Percentiles rank a stretch among this genome's conserved stretches.
Conservation (phyloP, 2,888 invertebrate genomes). For the Cantharis flavilabris region DNA sequence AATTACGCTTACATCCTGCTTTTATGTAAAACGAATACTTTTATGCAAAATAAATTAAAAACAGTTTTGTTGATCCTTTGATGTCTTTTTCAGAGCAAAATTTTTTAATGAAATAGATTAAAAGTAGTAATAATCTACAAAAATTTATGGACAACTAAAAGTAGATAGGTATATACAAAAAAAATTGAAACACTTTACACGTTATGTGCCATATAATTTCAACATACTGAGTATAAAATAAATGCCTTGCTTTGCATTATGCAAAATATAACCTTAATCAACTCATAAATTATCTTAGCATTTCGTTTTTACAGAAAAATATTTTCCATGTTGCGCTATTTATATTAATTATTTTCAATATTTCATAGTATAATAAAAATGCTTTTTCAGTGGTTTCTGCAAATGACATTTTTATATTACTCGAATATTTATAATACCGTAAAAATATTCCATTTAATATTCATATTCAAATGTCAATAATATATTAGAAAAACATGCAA, state of each 20-base stretch:
- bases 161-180: neutral
- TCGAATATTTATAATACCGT: slow-evolving; percentile 43
- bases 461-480: slow-evolving; percentile 29
- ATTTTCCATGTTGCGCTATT: slow-evolving; percentile 27
- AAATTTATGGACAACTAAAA: neutral
- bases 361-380: slow-evolving; percentile 39
- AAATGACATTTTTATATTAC: slow-evolving; percentile 46
- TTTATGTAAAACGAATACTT: slow-evolving; percentile 23
- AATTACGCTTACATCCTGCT: slow-evolving; percentile 30
- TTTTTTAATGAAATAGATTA: neutral
- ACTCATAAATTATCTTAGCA: slow-evolving; percentile 21
- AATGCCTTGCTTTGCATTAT: neutral
- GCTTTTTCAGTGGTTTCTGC: slow-evolving; percentile 44
- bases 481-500: slow-evolving; percentile 26
- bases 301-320: slow-evolving; percentile 25
- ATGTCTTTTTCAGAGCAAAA: neutral
- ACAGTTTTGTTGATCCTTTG: neutral
- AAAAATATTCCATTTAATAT: slow-evolving; percentile 32
- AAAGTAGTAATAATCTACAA: neutral
- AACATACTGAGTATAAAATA: neutral
- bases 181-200: neutral
- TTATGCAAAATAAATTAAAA: slow-evolving; percentile 1
- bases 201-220: neutral
- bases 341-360: slow-evolving; percentile 38
- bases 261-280: slow-evolving; percentile 3